These are phyloP conservation scores for Gasterosteus aculeatus DNA, from an alignment of 2,113 vertebrate genomes.

Conservation along the genomic window DNA sequence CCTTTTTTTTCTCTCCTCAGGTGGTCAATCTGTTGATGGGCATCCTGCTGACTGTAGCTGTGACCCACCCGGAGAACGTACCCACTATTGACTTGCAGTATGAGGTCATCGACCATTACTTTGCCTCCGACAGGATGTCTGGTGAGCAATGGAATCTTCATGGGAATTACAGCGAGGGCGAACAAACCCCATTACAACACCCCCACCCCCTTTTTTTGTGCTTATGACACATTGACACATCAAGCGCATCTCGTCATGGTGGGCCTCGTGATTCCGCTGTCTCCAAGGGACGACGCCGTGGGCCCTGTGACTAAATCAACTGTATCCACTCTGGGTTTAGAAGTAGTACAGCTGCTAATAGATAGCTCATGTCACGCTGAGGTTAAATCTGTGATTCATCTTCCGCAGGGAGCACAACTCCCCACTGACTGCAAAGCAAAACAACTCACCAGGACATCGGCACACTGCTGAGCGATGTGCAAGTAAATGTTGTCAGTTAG, in stretches of 20 bases:
- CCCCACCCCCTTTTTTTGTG: no score
- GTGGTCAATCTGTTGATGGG: constrained; percentile 97
- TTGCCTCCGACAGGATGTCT: constrained; percentile 93
- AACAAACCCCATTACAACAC: background rate
- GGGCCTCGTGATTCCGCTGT: background rate
- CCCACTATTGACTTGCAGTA: constrained; percentile 94
- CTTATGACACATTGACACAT: background rate
- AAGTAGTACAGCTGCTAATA: background rate
- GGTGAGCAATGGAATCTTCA: constrained; percentile 79
- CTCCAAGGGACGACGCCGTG: background rate
- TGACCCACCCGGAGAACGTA: constrained; percentile 95
- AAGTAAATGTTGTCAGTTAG: constrained; percentile 8
- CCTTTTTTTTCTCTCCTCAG: constrained; percentile 69
- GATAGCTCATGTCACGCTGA: constrained; percentile 16
- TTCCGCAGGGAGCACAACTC: constrained; percentile 30
- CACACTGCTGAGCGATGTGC: constrained; percentile 16
- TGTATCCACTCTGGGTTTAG: background rate
- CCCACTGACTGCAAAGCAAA: constrained; percentile 36
- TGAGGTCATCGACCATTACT: constrained; percentile 97
- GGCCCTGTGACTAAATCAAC: background rate
- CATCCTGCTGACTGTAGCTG: constrained; percentile 94
- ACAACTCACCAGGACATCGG: constrained; percentile 2
- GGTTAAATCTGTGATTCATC: constrained; percentile 41
- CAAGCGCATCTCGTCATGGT: background rate
- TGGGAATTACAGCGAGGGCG: background rate